Percentiles rank a stretch among this genome's conserved stretches.
Conservation (phyloP, 2,888 invertebrate genomes). For the Hylaea fasciaria region DNA sequence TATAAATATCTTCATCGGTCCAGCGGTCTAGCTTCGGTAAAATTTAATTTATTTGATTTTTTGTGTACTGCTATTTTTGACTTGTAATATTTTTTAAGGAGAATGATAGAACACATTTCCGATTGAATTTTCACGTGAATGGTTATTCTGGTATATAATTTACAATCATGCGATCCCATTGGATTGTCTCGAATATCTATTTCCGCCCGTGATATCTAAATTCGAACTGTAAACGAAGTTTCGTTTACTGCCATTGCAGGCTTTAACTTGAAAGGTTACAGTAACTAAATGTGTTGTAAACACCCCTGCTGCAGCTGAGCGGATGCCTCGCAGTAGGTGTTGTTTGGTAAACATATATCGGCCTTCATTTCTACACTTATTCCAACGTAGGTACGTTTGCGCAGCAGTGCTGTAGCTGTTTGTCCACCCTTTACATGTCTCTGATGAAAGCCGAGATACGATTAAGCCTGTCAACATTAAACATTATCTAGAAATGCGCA, state of each 20-base stretch:
- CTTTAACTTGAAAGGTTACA: conserved; percentile 38
- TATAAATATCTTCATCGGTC: conserved; percentile 4
- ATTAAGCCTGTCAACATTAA: conserved; percentile 53
- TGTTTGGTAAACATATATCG: conserved; percentile 68
- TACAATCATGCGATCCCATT: too few relatives aligned
- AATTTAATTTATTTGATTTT: too few relatives aligned
- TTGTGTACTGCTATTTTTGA: too few relatives aligned
- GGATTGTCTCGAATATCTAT: not conserved
- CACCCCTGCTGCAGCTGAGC: conserved; percentile 57
- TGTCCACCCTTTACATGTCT: conserved; percentile 51
- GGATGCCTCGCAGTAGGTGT: conserved; percentile 64
- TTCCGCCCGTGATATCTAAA: not conserved
- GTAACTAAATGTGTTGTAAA: conserved; percentile 50
- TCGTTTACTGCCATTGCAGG: not conserved
- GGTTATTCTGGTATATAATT: too few relatives aligned
- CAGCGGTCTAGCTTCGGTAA: too few relatives aligned
- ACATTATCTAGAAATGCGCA: conserved; percentile 55
- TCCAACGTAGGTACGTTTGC: conserved; percentile 43
- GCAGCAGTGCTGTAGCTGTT: conserved; percentile 46
- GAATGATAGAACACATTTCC: too few relatives aligned
- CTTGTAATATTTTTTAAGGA: too few relatives aligned
- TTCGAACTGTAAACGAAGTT: not conserved
- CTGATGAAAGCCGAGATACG: conserved; percentile 55
- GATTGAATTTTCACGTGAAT: too few relatives aligned
- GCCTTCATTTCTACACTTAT: conserved; percentile 34